Percentiles rank a stretch among this genome's conserved stretches.
Evolutionary conservation across 2,888 invertebrate genomes (phyloP).

Genomic region (Cryptus viduatorius): DNA sequence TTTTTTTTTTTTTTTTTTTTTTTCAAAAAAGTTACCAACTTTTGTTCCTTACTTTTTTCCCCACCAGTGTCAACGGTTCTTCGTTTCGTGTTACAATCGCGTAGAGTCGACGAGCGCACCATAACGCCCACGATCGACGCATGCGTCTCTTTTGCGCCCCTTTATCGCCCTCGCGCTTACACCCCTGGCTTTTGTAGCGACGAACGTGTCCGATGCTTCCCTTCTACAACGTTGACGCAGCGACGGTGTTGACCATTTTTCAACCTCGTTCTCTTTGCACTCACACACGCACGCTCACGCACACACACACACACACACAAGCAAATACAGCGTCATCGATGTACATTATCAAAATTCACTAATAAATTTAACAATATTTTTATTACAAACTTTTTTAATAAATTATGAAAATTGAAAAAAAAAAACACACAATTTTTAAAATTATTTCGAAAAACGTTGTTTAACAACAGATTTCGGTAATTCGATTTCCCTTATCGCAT

Average conservation of each 20-base stretch:
- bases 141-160: slow-evolving; percentile 60
- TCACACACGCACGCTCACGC: no score
- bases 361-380: no score
- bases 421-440: no score
- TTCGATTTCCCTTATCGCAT: neutral
- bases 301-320: no score
- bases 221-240: slow-evolving; percentile 42
- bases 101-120: slow-evolving; percentile 20
- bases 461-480: neutral
- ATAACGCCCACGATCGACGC: slow-evolving; percentile 60
- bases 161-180: slow-evolving; percentile 60
- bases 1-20: slow-evolving; percentile 23
- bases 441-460: neutral
- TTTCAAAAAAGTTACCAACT: slow-evolving; percentile 41
- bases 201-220: slow-evolving; percentile 24
- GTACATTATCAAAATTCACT: no score
- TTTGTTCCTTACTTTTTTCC: slow-evolving; percentile 30
- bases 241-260: slow-evolving; percentile 18
- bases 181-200: slow-evolving; percentile 60
- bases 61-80: slow-evolving; percentile 59
- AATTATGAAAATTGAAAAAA: no score
- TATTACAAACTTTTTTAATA: no score
- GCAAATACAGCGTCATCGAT: no score
- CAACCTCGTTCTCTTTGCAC: neutral
- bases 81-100: slow-evolving; percentile 1